Evolutionary conservation across 2,888 invertebrate genomes (phyloP).

Genomic region (Meghimatium bilineatum): DNA sequence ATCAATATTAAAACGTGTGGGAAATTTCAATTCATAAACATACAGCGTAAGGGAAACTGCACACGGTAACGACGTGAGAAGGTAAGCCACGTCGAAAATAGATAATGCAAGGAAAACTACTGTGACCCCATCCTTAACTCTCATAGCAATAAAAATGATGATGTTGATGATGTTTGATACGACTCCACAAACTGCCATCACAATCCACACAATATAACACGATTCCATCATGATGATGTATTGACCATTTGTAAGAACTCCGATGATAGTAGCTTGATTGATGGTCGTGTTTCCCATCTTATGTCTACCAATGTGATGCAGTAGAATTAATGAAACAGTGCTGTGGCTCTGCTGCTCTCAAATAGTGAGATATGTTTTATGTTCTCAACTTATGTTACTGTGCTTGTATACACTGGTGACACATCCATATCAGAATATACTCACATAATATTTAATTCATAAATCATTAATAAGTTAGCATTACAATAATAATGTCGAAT

Average conservation of each 20-base stretch:
- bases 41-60: not conserved
- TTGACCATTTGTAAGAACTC: not conserved
- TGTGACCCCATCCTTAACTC: constrained; percentile 20
- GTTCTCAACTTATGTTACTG: too few species aligned
- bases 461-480: too few species aligned
- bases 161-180: not conserved
- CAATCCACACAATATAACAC: not conserved
- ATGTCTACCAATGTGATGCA: too few species aligned
- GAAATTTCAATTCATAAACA: not conserved
- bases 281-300: too few species aligned
- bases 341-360: too few species aligned
- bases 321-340: too few species aligned
- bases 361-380: too few species aligned
- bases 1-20: not conserved
- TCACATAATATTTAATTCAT: too few species aligned
- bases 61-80: not conserved
- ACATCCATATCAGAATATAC: too few species aligned
- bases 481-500: too few species aligned
- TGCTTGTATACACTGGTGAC: too few species aligned
- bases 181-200: not conserved
- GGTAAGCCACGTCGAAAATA: not conserved
- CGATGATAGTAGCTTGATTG: too few species aligned
- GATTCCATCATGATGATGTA: not conserved
- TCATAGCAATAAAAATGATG: not conserved
- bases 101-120: constrained; percentile 14